A percentile compares a stretch with the other conserved stretches of the same genome.
Evolutionary conservation across 1,140 invertebrate genomes (phyloP).

Genomic region (Drosophila virilis): DNA sequence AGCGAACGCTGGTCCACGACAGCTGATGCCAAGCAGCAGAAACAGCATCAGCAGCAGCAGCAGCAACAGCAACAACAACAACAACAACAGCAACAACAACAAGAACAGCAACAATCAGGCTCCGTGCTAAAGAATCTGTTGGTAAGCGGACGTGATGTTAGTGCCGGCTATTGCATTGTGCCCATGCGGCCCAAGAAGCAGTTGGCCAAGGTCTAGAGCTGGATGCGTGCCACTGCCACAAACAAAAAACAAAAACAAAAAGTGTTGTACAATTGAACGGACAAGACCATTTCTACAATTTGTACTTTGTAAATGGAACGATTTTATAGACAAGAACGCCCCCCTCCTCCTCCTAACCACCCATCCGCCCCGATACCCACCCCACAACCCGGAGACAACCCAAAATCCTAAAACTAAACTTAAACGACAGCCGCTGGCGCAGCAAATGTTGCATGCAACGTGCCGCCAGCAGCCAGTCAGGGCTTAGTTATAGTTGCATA

Average conservation of each 20-base stretch:
- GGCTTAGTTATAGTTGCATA: conserved; percentile 28
- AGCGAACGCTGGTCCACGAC: conserved; percentile 54
- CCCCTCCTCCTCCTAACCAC: conserved; percentile 7
- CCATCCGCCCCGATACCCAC: neutral
- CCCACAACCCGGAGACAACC: conserved; percentile 5
- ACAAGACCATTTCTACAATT: conserved; percentile 73
- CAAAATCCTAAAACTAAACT: neutral
- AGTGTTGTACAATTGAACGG: conserved; percentile 60
- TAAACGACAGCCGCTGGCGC: conserved; percentile 31
- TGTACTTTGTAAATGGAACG: conserved; percentile 84
- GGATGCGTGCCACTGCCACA: conserved; percentile 34
- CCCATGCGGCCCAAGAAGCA: conserved; percentile 86
- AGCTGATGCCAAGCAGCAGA: conserved; percentile 35
- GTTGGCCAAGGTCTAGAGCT: conserved; percentile 77
- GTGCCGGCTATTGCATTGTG: conserved; percentile 94
- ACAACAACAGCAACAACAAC: neutral
- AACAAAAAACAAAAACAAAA: conserved; percentile 1
- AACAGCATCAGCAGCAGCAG: conserved; percentile 44
- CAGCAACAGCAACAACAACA: conserved; percentile 42
- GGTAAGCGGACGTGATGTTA: conserved; percentile 95
- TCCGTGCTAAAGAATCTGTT: conserved; percentile 94
- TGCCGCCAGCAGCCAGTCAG: neutral
- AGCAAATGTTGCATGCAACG: conserved; percentile 13
- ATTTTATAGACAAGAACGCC: conserved; percentile 70
- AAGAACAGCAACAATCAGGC: conserved; percentile 75